A percentile compares a stretch with the other conserved stretches of the same genome.
Evolutionary conservation across 1,140 invertebrate species (phyloP).

Genomic region (Drosophila persimilis): DNA sequence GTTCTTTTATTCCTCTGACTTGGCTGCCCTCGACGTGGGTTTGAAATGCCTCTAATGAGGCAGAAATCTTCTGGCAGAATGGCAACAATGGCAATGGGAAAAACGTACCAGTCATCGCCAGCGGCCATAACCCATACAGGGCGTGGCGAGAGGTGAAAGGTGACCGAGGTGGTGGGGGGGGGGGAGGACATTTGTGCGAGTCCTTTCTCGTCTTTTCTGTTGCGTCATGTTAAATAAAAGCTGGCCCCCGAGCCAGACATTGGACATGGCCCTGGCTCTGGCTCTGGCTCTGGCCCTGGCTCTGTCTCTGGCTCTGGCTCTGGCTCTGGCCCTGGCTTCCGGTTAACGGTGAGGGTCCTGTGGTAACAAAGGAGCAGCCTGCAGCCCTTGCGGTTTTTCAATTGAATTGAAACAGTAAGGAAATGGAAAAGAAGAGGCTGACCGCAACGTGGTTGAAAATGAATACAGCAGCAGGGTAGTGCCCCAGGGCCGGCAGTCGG

Average conservation of each 20-base stretch:
- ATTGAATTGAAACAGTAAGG: constrained; percentile 25
- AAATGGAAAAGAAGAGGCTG: constrained; percentile 18
- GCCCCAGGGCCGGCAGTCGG: constrained; percentile 24
- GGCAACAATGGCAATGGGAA: constrained; percentile 29
- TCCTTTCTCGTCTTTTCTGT: constrained; percentile 54
- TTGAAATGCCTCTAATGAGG: constrained; percentile 34
- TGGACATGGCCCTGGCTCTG: constrained; percentile 46
- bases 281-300: neutral
- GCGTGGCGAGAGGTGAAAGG: constrained; percentile 40
- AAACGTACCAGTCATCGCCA: constrained; percentile 62
- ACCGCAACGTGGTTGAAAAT: constrained; percentile 48
- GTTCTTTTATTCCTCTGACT: neutral
- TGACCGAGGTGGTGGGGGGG: constrained; percentile 33
- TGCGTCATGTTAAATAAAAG: constrained; percentile 80
- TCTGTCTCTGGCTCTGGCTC: constrained; percentile 22
- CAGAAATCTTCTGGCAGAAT: constrained; percentile 49
- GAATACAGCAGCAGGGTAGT: constrained; percentile 21
- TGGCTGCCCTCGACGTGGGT: neutral
- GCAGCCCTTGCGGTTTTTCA: constrained; percentile 56
- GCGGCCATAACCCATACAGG: constrained; percentile 54
- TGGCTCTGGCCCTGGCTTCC: constrained; percentile 51
- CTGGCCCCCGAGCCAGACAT: constrained; percentile 43
- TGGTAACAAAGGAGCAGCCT: constrained; percentile 34
- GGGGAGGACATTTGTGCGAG: constrained; percentile 61
- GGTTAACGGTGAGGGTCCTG: constrained; percentile 35